Evolutionary conservation across 2,113 vertebrate genomes (phyloP).

Genomic region (Pycnonotus jocosus): DNA sequence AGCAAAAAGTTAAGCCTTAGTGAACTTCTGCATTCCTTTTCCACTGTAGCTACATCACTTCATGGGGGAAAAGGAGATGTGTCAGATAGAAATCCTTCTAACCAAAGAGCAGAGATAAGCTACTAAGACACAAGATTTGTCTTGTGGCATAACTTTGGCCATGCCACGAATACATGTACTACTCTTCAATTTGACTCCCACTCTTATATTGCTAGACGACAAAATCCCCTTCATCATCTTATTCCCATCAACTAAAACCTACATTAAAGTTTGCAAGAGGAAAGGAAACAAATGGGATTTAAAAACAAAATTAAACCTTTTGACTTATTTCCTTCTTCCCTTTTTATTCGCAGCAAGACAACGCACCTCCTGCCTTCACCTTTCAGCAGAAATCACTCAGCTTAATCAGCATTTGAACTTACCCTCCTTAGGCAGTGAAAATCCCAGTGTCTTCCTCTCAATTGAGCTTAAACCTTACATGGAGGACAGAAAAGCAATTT

Average conservation of each 20-base stretch:
- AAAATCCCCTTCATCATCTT: neutral
- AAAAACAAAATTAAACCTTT: neutral
- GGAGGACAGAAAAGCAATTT: neutral
- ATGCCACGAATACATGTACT: neutral
- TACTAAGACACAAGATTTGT: neutral
- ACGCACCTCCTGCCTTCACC: neutral
- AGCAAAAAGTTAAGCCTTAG: neutral
- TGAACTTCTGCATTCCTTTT: neutral
- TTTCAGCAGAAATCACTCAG: neutral
- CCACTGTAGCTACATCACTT: neutral
- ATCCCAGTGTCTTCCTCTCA: neutral
- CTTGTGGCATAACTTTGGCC: accelerated
- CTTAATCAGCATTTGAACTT: neutral
- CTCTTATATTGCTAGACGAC: neutral
- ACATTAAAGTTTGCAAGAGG: neutral
- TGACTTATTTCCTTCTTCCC: neutral
- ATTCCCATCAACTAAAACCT: neutral
- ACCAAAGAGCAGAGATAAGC: neutral
- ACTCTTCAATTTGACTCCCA: neutral
- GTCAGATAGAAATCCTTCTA: neutral
- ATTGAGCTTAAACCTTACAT: accelerated
- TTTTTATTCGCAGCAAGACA: neutral
- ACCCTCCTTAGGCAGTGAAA: neutral
- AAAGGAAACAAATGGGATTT: neutral
- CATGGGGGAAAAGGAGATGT: neutral